Evolutionary conservation across 2,797 vertebrate genomes (phyloP).

Genomic region (Neolamprologus multifasciatus): DNA sequence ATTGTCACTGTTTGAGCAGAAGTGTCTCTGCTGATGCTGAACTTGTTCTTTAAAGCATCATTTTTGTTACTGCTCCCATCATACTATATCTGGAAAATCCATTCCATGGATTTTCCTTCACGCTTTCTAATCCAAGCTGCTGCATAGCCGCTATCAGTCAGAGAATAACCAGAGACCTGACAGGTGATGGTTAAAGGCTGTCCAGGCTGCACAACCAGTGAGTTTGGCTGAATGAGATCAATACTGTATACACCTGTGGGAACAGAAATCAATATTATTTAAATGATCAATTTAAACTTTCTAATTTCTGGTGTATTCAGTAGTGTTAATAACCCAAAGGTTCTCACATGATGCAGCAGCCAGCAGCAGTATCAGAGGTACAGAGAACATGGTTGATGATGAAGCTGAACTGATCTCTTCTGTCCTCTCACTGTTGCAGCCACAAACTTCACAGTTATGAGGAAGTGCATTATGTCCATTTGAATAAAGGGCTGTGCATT

Average conservation of each 20-base stretch:
- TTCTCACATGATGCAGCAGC: not conserved
- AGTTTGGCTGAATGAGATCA: rapidly evolving
- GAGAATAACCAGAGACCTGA: not conserved
- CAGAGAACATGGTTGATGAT: not conserved
- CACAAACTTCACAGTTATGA: not conserved
- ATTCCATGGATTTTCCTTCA: rapidly evolving
- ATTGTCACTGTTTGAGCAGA: no score
- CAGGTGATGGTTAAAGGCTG: not conserved
- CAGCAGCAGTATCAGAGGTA: not conserved
- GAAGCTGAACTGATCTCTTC: not conserved
- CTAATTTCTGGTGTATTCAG: rapidly evolving
- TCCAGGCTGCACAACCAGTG: not conserved
- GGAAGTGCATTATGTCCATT: not conserved
- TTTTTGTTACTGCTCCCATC: no score
- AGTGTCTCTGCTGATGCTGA: no score
- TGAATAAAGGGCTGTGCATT: not conserved
- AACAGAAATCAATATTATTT: rapidly evolving
- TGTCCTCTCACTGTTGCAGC: not conserved
- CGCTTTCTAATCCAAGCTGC: rapidly evolving
- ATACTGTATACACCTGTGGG: rapidly evolving
- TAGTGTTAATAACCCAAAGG: not conserved
- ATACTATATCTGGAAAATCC: not conserved
- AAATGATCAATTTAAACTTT: not conserved
- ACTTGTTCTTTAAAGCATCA: no score
- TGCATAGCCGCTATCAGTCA: not conserved